These are phyloP conservation scores for Pachydiplax longipennis DNA, from an alignment of 2,888 invertebrate genomes.

Conservation along the genomic window DNA sequence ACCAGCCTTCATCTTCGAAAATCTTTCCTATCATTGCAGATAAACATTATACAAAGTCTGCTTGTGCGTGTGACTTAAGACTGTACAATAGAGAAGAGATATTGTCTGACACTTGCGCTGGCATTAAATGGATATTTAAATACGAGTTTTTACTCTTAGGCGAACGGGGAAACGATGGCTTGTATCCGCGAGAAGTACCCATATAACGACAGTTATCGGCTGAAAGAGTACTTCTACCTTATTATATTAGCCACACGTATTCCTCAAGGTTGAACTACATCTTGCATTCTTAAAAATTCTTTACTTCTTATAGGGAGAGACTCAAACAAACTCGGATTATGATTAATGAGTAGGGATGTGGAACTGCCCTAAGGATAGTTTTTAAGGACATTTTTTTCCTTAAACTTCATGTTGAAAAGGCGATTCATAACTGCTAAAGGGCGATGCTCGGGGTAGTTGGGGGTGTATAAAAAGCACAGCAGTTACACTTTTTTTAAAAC, in stretches of 20 bases:
- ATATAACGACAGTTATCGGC: background rate
- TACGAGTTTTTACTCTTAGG: background rate
- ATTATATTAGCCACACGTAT: background rate
- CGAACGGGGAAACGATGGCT: background rate
- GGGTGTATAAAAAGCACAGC: constrained; percentile 39
- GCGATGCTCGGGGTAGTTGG: constrained; percentile 1
- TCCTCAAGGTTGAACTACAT: background rate
- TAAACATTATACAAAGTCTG: background rate
- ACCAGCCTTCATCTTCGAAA: background rate
- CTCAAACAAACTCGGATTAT: background rate
- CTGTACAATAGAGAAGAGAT: constrained; percentile 39
- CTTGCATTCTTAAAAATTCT: background rate
- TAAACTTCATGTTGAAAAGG: background rate
- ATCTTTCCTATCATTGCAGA: background rate
- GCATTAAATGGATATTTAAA: constrained; percentile 12
- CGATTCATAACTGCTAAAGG: constrained; percentile 25
- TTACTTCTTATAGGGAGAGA: background rate
- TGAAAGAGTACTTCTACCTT: background rate
- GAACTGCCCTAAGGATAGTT: background rate
- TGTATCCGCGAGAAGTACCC: background rate
- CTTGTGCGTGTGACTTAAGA: constrained; percentile 40
- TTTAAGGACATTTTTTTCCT: background rate
- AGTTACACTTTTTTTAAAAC: constrained; percentile 22
- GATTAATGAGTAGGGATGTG: background rate
- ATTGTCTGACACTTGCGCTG: constrained; percentile 42